These are phyloP conservation scores for Anguilla rostrata DNA, from an alignment of 2,113 vertebrate genomes.

Conservation along the genomic window DNA sequence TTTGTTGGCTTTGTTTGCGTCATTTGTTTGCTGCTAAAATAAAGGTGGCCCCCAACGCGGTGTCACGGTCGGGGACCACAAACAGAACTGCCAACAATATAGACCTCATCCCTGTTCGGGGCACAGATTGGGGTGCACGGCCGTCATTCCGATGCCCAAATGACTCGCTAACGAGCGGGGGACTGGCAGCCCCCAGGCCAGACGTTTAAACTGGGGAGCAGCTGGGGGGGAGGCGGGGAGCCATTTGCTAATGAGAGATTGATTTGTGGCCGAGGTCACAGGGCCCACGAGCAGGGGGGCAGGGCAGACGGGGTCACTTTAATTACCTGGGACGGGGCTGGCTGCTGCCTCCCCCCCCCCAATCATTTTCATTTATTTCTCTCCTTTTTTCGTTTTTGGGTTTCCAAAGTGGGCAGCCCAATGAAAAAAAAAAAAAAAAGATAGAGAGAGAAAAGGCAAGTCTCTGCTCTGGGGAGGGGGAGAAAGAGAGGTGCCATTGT, in stretches of 20 bases:
- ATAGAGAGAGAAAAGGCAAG: not conserved
- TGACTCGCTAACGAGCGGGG: constrained; percentile 19
- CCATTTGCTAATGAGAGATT: not conserved
- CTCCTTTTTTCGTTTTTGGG: not conserved
- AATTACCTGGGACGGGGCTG: constrained; percentile 16
- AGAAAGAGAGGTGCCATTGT: constrained; percentile 57
- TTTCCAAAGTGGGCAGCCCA: constrained; percentile 37
- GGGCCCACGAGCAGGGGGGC: not conserved
- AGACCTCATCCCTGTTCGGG: not conserved
- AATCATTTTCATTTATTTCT: not conserved
- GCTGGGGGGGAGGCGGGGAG: constrained; percentile 9
- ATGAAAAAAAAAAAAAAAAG: constrained; percentile 19
- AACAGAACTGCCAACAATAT: not conserved
- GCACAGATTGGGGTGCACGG: not conserved
- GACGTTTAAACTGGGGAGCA: constrained; percentile 20
- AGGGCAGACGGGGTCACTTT: constrained; percentile 16
- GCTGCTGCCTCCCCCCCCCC: constrained; percentile 13
- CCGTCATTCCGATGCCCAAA: not conserved
- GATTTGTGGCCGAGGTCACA: constrained; percentile 13
- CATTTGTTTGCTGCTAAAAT: not conserved
- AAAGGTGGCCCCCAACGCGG: not conserved
- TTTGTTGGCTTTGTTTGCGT: not conserved
- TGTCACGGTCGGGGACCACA: not conserved
- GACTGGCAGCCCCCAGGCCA: constrained; percentile 13
- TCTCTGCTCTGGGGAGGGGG: constrained; percentile 21